phyloP scores from a whole-genome alignment of 1,140 invertebrate species.

The Pentalonia nigronervosa region DNA sequence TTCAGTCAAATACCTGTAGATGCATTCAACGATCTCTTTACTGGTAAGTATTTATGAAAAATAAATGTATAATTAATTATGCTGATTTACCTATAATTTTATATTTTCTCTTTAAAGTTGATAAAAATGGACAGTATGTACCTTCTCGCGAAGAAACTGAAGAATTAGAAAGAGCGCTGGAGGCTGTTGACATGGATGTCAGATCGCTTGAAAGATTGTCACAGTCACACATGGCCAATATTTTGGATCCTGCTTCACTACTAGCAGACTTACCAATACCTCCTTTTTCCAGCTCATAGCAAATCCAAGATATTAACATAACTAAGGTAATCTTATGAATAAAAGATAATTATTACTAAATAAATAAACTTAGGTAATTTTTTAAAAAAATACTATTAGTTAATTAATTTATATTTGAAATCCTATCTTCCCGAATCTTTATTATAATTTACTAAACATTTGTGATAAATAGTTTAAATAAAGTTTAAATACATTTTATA shows the following conservation, averaged over 20 bases:
- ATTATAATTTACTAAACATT: constrained; percentile 5
- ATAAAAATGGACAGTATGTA: constrained; percentile 75
- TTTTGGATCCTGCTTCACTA: constrained; percentile 52
- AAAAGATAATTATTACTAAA: constrained; percentile 8
- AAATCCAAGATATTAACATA: not conserved
- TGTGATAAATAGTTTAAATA: not conserved
- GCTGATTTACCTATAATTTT: not conserved
- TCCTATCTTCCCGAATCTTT: not conserved
- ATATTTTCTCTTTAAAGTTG: constrained; percentile 66
- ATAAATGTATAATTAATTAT: not conserved
- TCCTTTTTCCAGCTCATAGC: constrained; percentile 54
- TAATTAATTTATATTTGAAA: constrained; percentile 5
- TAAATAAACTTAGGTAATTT: not conserved
- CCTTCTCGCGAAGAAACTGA: constrained; percentile 81
- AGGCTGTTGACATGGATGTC: constrained; percentile 81
- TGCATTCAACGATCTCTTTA: constrained; percentile 90
- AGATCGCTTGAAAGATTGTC: constrained; percentile 68
- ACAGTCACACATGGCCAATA: constrained; percentile 61
- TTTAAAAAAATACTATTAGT: not conserved
- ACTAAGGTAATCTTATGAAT: constrained; percentile 29
- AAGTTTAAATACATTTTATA: not conserved
- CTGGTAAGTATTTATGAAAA: constrained; percentile 66
- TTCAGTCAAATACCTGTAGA: constrained; percentile 88
- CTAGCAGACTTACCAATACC: constrained; percentile 53
- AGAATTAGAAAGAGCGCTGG: constrained; percentile 81